Evolutionary conservation across 2,888 invertebrate genomes (phyloP), one percentile per base, ranked within the genome.

Genomic region (Vandiemenella viatica): DNA sequence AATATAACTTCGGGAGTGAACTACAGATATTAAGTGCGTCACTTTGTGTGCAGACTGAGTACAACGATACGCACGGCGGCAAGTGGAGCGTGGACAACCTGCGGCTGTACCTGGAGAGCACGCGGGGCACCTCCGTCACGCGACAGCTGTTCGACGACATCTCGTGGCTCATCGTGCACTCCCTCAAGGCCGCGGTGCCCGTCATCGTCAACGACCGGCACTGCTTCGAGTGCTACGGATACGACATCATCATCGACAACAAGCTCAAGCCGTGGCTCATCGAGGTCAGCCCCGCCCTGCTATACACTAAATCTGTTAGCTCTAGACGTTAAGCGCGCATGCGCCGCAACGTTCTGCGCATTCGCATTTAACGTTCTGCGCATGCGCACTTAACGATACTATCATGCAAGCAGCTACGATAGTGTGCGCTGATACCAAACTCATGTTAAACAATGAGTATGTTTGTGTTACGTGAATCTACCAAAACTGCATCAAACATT

Each of bases 191-290:
- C 3, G 93, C 93, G 1, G 80, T 89, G 5, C 88, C 90, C 1
- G 85, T 91, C 13, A 91, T 95, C 77, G 85, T 90, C 1, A 92
- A 88, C 58, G 93, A 95, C 67, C 72, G 89, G 46, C 90, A 90
- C 64, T 90, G 90, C 61, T 90, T 87, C 62, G 91, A 91, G 67
- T 91, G 91, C 60, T 95, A 95, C 62, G 95, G 95, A 32, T 93
- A 90, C 63, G 93, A 95, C 62, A 92, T 93, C 46, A 93, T 95
- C 58, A 92, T 95, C 58, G 95, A 95, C 64, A 86, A 91, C 62
- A 82, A 83, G 60, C 67, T 95, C 23, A 95, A 95, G 63, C 95
- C 95, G 0, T 95, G 91, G 90, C 69, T 91, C 10, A 85, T 91
- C 47, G 90, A 91, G 71, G 80, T 32, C 3, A 3, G 32, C 32